phyloP scores from a whole-genome alignment of 1,140 invertebrate species.

The Sycophaga agraensis region DNA sequence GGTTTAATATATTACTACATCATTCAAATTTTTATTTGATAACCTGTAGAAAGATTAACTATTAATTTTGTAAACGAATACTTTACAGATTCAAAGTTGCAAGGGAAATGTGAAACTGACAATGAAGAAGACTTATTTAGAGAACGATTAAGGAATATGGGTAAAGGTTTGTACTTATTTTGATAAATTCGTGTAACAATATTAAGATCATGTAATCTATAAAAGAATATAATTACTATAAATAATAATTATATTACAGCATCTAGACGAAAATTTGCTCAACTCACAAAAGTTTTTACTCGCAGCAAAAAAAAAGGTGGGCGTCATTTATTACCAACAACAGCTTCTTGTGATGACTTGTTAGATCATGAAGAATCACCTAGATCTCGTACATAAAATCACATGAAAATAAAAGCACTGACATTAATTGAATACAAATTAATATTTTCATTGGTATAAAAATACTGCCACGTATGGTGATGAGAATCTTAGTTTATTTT shows the following conservation, averaged over 20 bases:
- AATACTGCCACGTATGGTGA: not conserved
- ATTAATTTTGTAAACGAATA: not conserved
- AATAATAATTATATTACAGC: slow-evolving; percentile 55
- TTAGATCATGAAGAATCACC: slow-evolving; percentile 53
- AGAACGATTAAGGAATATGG: slow-evolving; percentile 84
- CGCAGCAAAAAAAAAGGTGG: slow-evolving; percentile 69
- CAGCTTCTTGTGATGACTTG: slow-evolving; percentile 54
- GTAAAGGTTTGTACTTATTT: slow-evolving; percentile 65
- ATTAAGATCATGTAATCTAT: not conserved
- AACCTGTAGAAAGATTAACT: no score
- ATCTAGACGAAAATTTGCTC: slow-evolving; percentile 79
- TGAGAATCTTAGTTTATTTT: slow-evolving; percentile 15
- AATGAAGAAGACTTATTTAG: slow-evolving; percentile 74
- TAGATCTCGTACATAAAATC: slow-evolving; percentile 12
- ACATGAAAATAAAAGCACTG: not conserved
- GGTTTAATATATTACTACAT: slow-evolving; percentile 54
- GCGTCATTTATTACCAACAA: slow-evolving; percentile 52
- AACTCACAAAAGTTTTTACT: slow-evolving; percentile 76
- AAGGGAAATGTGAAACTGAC: slow-evolving; percentile 41
- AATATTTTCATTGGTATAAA: not conserved
- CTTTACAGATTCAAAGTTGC: slow-evolving; percentile 50
- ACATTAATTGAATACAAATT: slow-evolving; percentile 11
- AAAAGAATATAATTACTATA: not conserved
- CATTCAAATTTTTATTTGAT: no score
- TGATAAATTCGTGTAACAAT: not conserved